These are phyloP conservation scores for Drymodes brunneopygia DNA, from an alignment of 2,113 vertebrate genomes.

Conservation along the genomic window DNA sequence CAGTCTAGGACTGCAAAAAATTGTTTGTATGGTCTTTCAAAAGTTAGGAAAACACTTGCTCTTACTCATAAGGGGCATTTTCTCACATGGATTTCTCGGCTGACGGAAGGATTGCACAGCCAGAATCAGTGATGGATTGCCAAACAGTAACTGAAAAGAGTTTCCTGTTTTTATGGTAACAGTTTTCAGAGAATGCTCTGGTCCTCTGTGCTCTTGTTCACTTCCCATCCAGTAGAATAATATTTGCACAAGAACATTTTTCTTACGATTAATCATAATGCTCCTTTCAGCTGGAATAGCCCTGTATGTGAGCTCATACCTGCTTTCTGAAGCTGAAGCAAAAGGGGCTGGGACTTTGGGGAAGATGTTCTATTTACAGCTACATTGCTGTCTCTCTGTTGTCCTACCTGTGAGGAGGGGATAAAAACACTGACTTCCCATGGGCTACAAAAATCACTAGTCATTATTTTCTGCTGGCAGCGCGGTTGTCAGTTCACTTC, in stretches of 20 bases:
- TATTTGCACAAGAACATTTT: background rate
- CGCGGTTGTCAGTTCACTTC: background rate
- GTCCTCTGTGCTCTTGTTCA: background rate
- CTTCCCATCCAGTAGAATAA: background rate
- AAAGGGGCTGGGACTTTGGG: background rate
- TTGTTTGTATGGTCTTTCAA: background rate
- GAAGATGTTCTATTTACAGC: background rate
- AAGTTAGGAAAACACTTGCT: background rate
- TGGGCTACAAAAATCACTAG: background rate
- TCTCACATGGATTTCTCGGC: background rate
- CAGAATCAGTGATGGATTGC: background rate
- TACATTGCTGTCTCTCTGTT: background rate
- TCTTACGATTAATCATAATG: background rate
- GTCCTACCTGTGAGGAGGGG: background rate
- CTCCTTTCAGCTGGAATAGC: background rate
- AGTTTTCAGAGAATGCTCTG: background rate
- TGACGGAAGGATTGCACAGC: background rate
- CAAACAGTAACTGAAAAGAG: background rate
- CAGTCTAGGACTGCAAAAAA: too few species aligned
- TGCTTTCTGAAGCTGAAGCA: background rate
- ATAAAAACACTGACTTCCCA: background rate
- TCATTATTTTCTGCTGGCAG: background rate
- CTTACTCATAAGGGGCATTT: background rate
- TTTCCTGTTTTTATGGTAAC: background rate
- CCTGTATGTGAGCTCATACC: background rate